Percentiles rank a stretch among this genome's conserved stretches.
Evolutionary conservation across 2,888 invertebrate genomes (phyloP).

Genomic region (Nomada ferruginata): DNA sequence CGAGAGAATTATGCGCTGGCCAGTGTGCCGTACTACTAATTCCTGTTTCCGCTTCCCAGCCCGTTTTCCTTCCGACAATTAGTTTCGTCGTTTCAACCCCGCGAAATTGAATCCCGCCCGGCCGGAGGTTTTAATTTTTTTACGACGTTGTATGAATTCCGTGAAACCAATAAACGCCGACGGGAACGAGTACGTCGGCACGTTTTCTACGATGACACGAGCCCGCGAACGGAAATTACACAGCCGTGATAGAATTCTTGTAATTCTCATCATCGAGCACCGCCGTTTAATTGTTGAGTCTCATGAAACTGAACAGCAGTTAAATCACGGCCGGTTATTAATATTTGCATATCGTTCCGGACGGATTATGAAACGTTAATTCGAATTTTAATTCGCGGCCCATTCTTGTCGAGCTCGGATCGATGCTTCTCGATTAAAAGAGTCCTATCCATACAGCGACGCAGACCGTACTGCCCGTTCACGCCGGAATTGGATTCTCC

Average conservation of each 20-base stretch:
- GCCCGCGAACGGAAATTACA: not conserved
- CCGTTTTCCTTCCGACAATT: not conserved
- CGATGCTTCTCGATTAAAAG: constrained; percentile 19
- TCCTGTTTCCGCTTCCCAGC: not conserved
- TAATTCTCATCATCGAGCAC: constrained; percentile 26
- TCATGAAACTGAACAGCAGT: constrained; percentile 25
- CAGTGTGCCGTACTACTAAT: not conserved
- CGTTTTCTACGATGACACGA: no score
- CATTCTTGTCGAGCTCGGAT: not conserved
- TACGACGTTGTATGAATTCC: not conserved
- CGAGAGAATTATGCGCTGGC: constrained; percentile 24
- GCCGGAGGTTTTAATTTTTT: not conserved
- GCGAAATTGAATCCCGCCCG: not conserved
- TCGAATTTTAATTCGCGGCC: constrained; percentile 17
- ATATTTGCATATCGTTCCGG: constrained; percentile 31
- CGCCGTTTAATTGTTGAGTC: constrained; percentile 23
- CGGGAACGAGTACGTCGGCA: no score
- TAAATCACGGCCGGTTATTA: constrained; percentile 36
- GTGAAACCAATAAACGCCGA: not conserved
- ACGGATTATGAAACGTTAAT: constrained; percentile 27
- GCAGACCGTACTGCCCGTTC: no score
- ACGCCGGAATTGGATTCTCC: constrained; percentile 5
- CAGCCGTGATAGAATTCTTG: not conserved
- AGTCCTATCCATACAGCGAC: not conserved
- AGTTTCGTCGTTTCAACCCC: not conserved